A percentile compares a stretch with the other conserved stretches of the same genome.
Conservation (phyloP, 1,140 invertebrate genomes). For the Euglossa dilemma region DNA sequence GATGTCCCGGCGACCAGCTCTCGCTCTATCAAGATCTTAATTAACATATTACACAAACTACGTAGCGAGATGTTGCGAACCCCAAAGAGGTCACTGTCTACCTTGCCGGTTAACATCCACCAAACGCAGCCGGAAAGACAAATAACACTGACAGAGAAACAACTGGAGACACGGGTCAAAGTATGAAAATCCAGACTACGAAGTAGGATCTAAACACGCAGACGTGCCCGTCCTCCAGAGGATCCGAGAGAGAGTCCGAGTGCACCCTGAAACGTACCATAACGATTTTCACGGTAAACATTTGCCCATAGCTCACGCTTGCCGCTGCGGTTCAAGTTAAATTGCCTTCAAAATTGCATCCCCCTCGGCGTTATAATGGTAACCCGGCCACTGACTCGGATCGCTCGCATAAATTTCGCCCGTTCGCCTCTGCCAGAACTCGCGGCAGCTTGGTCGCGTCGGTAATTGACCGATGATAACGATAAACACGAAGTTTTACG, state of each 20-base stretch:
- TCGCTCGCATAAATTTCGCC: conserved; percentile 61
- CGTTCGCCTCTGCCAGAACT: conserved; percentile 36
- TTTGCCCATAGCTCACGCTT: conserved; percentile 60
- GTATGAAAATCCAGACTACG: conserved; percentile 5
- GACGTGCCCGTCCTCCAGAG: not conserved
- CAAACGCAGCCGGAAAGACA: not conserved
- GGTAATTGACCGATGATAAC: conserved; percentile 66
- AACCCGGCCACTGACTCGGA: conserved; percentile 41
- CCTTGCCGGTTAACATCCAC: not conserved
- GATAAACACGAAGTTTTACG: conserved; percentile 62
- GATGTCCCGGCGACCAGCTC: not conserved
- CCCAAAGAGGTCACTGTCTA: not conserved
- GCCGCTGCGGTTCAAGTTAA: conserved; percentile 67
- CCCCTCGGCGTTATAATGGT: conserved; percentile 45
- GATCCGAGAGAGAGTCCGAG: conserved; percentile 13
- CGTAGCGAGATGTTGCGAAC: not conserved
- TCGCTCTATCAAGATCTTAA: not conserved
- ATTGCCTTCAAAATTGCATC: conserved; percentile 71
- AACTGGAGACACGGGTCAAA: not conserved
- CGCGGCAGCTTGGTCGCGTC: conserved; percentile 13
- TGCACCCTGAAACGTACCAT: conserved; percentile 37
- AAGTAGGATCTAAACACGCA: no score
- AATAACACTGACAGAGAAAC: no score
- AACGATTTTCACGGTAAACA: conserved; percentile 68
- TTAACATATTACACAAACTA: conserved; percentile 1